Evolutionary conservation across 2,888 invertebrate species (phyloP).

Genomic region (Stenchaetothrips biformis): DNA sequence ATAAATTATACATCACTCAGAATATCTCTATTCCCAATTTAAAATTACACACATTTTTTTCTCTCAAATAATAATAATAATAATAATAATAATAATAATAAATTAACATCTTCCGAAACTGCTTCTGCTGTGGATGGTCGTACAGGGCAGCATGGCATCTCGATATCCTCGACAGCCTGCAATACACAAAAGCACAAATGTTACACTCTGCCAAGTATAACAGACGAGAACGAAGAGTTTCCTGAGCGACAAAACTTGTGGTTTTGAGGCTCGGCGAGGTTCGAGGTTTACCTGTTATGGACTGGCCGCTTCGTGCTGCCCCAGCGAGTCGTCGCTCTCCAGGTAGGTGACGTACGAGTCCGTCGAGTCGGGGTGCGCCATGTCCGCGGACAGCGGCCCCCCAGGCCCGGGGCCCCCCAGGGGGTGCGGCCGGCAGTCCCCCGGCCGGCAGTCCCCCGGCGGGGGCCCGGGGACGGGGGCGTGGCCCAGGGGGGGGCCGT

Average conservation of each 20-base stretch:
- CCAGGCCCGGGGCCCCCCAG: constrained; percentile 43
- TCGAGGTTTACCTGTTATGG: constrained; percentile 45
- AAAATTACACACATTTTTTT: constrained; percentile 5
- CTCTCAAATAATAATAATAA: constrained; percentile 18
- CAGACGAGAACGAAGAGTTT: no score
- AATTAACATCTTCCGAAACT: background rate
- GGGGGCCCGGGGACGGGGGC: constrained; percentile 53
- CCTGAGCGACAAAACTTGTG: no score
- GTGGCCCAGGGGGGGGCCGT: constrained; percentile 52
- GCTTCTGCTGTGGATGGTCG: background rate
- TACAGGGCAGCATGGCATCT: background rate
- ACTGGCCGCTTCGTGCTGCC: constrained; percentile 53
- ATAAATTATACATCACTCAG: constrained; percentile 9
- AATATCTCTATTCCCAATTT: constrained; percentile 14
- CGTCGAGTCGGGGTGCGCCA: constrained; percentile 68
- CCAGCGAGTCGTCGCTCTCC: constrained; percentile 70
- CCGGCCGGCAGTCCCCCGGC: constrained; percentile 44
- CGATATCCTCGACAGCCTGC: background rate
- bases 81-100: constrained; percentile 25
- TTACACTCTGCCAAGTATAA: no score
- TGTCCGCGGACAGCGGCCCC: constrained; percentile 45
- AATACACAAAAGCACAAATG: background rate
- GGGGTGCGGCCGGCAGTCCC: constrained; percentile 52
- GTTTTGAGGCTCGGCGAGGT: no score
- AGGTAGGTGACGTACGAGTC: constrained; percentile 90